Percentiles rank a stretch among this genome's conserved stretches.
Conservation (phyloP, 2,797 vertebrate species). For the Telmatherina bonti region DNA sequence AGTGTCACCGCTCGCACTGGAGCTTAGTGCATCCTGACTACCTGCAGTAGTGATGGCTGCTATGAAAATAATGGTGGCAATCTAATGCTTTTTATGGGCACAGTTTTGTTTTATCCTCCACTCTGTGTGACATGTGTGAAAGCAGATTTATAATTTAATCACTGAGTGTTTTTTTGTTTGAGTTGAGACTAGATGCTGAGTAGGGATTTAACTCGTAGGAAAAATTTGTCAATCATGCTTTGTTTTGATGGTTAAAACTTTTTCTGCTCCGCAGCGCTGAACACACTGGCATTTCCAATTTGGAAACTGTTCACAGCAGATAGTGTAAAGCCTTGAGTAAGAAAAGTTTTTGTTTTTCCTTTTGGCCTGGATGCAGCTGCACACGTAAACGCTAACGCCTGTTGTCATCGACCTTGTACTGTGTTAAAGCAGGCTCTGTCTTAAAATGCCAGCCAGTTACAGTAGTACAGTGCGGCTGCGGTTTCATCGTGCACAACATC, state of each 20-base stretch:
- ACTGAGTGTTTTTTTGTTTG: slow-evolving; percentile 58
- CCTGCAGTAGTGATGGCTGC: slow-evolving; percentile 47
- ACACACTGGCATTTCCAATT: neutral
- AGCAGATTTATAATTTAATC: slow-evolving; percentile 45
- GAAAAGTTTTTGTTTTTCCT: neutral
- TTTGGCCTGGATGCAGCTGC: neutral
- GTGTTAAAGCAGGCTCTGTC: slow-evolving; percentile 5
- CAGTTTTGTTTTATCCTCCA: slow-evolving; percentile 36
- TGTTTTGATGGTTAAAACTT: slow-evolving; percentile 1
- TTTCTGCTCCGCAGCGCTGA: slow-evolving; percentile 1
- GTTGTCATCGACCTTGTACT: neutral
- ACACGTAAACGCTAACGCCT: neutral
- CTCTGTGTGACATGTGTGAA: slow-evolving; percentile 42
- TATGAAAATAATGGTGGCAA: slow-evolving; percentile 34
- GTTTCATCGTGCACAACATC: slow-evolving; percentile 18
- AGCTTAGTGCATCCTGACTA: slow-evolving; percentile 55
- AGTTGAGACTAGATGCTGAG: slow-evolving; percentile 54
- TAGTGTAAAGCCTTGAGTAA: neutral
- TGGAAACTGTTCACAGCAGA: slow-evolving; percentile 1
- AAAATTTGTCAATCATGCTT: slow-evolving; percentile 5
- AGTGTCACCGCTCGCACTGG: slow-evolving; percentile 60
- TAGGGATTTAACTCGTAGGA: slow-evolving; percentile 26
- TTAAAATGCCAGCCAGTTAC: slow-evolving; percentile 9
- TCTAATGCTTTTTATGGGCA: slow-evolving; percentile 63
- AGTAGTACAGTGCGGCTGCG: slow-evolving; percentile 3